phyloP scores from a whole-genome alignment of 1,140 invertebrate genomes.

The Formica selysi region DNA sequence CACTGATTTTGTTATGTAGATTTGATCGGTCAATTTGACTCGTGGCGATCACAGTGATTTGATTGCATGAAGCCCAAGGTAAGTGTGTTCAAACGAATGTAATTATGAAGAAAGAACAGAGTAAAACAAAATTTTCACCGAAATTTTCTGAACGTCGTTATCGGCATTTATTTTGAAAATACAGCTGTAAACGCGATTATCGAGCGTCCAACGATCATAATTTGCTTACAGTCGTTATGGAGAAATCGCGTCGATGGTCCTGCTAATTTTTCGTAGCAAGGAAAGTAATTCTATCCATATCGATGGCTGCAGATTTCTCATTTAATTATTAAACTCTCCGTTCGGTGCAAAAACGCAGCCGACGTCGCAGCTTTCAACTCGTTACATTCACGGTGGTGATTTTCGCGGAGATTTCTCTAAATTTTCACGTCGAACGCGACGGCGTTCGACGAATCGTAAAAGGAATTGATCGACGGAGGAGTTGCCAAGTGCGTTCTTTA shows the following conservation, averaged over 20 bases:
- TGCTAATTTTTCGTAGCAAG: slow-evolving; percentile 35
- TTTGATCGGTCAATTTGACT: background rate
- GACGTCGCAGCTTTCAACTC: slow-evolving; percentile 31
- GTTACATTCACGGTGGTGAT: slow-evolving; percentile 33
- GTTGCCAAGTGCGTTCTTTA: slow-evolving; percentile 27
- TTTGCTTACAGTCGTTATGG: slow-evolving; percentile 11
- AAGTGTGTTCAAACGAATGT: slow-evolving; percentile 2
- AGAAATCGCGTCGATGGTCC: slow-evolving; percentile 50
- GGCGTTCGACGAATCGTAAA: slow-evolving; percentile 4
- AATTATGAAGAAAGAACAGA: background rate
- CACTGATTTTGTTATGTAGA: background rate
- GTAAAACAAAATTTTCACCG: background rate
- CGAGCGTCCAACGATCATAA: background rate
- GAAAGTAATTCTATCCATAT: slow-evolving; percentile 44
- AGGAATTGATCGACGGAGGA: slow-evolving; percentile 23
- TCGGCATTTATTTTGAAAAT: background rate
- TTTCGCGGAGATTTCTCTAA: slow-evolving; percentile 69
- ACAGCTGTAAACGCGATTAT: slow-evolving; percentile 15
- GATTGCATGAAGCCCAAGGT: slow-evolving; percentile 5
- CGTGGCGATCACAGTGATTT: background rate
- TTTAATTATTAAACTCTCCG: slow-evolving; percentile 52
- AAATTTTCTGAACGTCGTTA: background rate
- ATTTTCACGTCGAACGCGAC: slow-evolving; percentile 36
- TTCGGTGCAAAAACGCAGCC: slow-evolving; percentile 33
- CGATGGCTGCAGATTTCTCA: slow-evolving; percentile 34